Evolutionary conservation across 1,140 invertebrate species (phyloP).

Genomic region (Trichonephila clavipes): DNA sequence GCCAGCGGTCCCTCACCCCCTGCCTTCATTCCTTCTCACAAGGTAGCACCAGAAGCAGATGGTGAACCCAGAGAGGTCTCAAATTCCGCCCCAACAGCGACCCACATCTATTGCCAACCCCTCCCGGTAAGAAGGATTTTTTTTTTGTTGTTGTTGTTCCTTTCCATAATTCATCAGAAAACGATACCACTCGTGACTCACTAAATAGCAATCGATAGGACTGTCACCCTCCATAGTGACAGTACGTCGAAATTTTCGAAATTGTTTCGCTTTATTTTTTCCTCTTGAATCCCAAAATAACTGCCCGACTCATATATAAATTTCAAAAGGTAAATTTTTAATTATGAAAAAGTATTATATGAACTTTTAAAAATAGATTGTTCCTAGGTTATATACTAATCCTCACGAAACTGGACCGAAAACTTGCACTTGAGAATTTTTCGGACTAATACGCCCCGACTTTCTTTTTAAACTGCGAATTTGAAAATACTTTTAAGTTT

Average conservation of each 20-base stretch:
- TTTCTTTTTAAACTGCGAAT: no score
- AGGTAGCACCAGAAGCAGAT: constrained; percentile 51
- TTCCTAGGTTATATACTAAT: no score
- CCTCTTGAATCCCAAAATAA: no score
- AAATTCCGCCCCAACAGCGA: background rate
- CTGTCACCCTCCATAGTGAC: background rate
- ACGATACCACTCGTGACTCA: background rate
- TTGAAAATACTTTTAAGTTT: no score
- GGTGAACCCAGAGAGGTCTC: background rate
- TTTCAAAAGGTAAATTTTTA: no score
- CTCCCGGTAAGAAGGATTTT: constrained; percentile 33
- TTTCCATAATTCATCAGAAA: background rate
- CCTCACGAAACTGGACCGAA: no score
- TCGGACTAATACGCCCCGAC: no score
- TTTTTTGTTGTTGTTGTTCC: background rate
- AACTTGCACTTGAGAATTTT: no score
- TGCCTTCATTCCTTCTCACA: constrained; percentile 28
- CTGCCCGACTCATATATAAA: no score
- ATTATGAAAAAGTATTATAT: no score
- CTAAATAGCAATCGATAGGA: background rate
- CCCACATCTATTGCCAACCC: constrained; percentile 61
- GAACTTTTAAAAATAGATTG: no score
- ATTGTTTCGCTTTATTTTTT: background rate
- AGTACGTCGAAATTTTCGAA: background rate
- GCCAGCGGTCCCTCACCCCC: constrained; percentile 53